Evolutionary conservation across 2,888 invertebrate species (phyloP), one percentile per base, ranked within the genome.

Genomic region (Coelogynopora nodosa): DNA sequence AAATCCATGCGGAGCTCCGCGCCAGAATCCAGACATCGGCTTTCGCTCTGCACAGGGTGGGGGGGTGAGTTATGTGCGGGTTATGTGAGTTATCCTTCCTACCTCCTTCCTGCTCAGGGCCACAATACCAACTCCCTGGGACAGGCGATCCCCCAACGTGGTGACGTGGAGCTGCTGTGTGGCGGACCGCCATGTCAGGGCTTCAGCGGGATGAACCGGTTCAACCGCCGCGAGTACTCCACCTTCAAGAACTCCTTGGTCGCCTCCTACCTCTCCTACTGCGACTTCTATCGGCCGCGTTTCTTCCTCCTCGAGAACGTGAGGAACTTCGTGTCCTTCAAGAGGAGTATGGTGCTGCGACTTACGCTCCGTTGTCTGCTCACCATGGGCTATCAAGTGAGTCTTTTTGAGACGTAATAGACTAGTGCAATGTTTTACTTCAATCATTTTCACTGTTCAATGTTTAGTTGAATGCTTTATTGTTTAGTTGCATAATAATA

Each of bases 111-210:
- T 91, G 87, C 18, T 49, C 49, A 49, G 49, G 49, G 49, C 18
- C 49, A 49, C 49, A 90, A 89, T 26, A 89, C 88, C n/a, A 90
- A 91, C 88, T 88, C 88, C 30, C 89, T 90, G 0, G 92, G 92
- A 0, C 92, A 92, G 89, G 92, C 92, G 10, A 92, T 96, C 74
- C 96, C 96, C 0, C 92, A 93, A 90, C 94, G 94, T 90, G 95
- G 95, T 0, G 95, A 96, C 88, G 95, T 96, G 0, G 95, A 96
- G 90, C 91, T 96, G 87, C 91, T 96, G 31, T 95, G 95, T 90
- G 96, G 96, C 10, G 96, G 96, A 0, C 96, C 96, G 0, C 96
- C 96, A 0, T 96, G 96, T 90, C 96, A 96, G 92, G 96, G 96
- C 0, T 96, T 96, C 92, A 95, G 95, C 82, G 95, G 95, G 67